Base-by-base conservation (phyloP, 2,888 invertebrate species). In the Rambutsinella grinnellia region DNA sequence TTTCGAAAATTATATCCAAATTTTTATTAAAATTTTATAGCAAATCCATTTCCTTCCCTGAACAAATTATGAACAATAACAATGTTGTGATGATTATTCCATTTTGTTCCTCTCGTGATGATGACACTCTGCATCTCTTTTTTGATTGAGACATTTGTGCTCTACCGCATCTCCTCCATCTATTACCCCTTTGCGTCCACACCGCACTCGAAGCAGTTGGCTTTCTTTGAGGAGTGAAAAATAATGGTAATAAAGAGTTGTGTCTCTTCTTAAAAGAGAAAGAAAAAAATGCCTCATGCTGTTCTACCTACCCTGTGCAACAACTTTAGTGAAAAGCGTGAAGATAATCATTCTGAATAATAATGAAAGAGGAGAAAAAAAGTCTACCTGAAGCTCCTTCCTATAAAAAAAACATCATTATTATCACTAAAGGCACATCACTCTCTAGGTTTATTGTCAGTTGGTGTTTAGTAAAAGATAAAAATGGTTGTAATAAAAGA, bases 121-220 rank as follows among this genome's bases (percentile, higher is more conserved):
- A 53, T 27, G 65, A 53, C 44, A 28, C 53, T 54, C 65, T 46
- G 26, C n/a, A n/a, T n/a, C n/a, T n/a, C n/a, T n/a, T 58, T 72
- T 74, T 62, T 74, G 62, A 74, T 74, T 74, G 74, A 74, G 74
- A 74, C 74, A 74, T 74, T 74, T 58, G 67, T 67, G 66, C 67
- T 74, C 74, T 66, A 74, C 74, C 67, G 66, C 66, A 67, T 69
- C 65, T 60, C 27, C 63, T 51, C 15, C 44, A 23, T 44, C 17
- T 36, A n/a, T 57, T 21, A 28, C 26, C 13, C n/a, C n/a, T n/a
- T n/a, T n/a, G n/a, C n/a, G n/a, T n/a, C n/a, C n/a, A n/a, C n/a
- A n/a, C n/a, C n/a, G n/a, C n/a, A n/a, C n/a, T n/a, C n/a, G n/a
- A n/a, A n/a, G n/a, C n/a, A n/a, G n/a, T n/a, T n/a, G n/a, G n/a